These are phyloP conservation scores for Anser brachyrhynchus DNA, from an alignment of 2,113 vertebrate genomes.

Conservation along the genomic window DNA sequence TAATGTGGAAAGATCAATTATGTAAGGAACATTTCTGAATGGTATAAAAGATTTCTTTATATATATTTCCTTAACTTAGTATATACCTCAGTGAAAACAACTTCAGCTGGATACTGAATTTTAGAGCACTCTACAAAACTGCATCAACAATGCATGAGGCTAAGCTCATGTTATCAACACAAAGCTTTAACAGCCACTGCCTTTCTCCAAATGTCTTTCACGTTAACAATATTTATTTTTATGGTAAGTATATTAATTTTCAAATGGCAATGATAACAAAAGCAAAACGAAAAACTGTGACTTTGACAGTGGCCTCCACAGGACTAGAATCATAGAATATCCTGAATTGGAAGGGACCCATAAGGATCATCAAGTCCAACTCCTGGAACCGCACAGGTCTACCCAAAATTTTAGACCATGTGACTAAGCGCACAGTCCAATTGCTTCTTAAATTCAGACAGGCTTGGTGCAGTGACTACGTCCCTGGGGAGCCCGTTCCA, in stretches of 20 bases:
- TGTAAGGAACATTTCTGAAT: neutral
- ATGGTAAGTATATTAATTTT: neutral
- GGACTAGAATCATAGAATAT: neutral
- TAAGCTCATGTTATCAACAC: accelerated
- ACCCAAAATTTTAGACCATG: too few relatives aligned
- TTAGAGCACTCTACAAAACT: neutral
- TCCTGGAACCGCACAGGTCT: too few relatives aligned
- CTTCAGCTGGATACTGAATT: neutral
- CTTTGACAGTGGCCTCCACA: neutral
- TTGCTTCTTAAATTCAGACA: too few relatives aligned
- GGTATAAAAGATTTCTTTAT: neutral
- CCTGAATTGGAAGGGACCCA: too few relatives aligned
- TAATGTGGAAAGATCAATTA: neutral
- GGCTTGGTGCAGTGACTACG: too few relatives aligned
- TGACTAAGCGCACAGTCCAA: too few relatives aligned
- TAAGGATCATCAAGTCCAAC: too few relatives aligned
- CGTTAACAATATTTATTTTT: neutral
- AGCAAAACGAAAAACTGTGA: neutral
- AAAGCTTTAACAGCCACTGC: neutral
- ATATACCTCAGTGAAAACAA: neutral
- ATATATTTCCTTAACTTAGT: neutral
- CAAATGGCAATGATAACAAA: neutral
- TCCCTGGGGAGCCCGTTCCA: too few relatives aligned
- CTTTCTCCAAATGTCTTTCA: neutral
- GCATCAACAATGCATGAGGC: neutral